Conservation (phyloP, 1,140 invertebrate genomes). For the Atta cephalotes region DNA sequence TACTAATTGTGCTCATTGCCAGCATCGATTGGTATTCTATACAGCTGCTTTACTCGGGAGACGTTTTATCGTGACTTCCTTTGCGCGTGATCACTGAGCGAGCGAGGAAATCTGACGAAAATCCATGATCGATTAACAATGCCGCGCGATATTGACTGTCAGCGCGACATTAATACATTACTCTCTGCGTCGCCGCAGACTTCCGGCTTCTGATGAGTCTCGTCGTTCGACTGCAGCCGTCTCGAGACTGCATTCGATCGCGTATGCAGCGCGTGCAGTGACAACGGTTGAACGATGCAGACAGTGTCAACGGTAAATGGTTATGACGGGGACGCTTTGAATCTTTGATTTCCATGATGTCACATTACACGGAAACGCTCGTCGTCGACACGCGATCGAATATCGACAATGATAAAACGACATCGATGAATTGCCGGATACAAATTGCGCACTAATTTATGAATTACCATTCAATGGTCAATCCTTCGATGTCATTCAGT, state of each 20-base stretch:
- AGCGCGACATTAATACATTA: conserved; percentile 46
- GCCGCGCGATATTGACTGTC: conserved; percentile 27
- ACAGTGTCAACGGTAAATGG: conserved; percentile 82
- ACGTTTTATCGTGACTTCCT: conserved; percentile 64
- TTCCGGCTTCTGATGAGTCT: conserved; percentile 68
- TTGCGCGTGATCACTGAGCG: conserved; percentile 44
- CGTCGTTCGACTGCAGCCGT: not conserved
- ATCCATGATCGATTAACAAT: conserved; percentile 64
- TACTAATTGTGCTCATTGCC: conserved; percentile 21
- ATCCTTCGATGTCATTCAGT: not conserved
- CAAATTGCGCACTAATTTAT: not conserved
- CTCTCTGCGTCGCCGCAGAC: conserved; percentile 16
- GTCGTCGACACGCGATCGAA: conserved; percentile 58
- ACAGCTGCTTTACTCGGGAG: not conserved
- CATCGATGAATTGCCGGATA: not conserved
- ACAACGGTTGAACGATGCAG: conserved; percentile 81
- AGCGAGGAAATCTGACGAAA: conserved; percentile 62
- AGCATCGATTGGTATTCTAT: conserved; percentile 37
- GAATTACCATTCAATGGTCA: not conserved
- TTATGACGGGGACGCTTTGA: conserved; percentile 80
- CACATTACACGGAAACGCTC: conserved; percentile 73
- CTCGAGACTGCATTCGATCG: conserved; percentile 63
- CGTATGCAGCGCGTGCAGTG: conserved; percentile 77
- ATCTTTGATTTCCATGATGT: conserved; percentile 81
- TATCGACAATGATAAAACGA: conserved; percentile 33